Evolutionary conservation across 2,888 invertebrate genomes (phyloP), one percentile per base, ranked within the genome.

Genomic region (Taphrorychus bicolor): DNA sequence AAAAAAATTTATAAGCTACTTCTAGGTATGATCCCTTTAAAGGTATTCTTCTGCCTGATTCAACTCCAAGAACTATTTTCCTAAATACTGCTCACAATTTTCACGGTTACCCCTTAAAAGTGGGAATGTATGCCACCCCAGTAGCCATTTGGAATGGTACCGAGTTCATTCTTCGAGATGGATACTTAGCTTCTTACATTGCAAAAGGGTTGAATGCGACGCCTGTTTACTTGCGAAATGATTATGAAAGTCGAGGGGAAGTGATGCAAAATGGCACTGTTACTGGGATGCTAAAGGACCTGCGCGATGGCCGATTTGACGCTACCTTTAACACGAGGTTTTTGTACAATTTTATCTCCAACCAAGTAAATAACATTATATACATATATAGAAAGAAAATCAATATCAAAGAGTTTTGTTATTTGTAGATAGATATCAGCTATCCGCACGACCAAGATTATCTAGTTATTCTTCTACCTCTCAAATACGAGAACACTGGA

Each of bases 361-460:
- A 4, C 1, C 3, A 48, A 48, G 16, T 48, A 18, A 18, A 9
- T 7, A 56, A 18, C 32, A 5, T 40, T 40, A 32, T 56, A 32
- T n/a, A n/a, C n/a, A n/a, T n/a, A n/a, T n/a, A n/a, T n/a, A n/a
- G n/a, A n/a, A n/a, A n/a, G n/a, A n/a, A n/a, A n/a, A n/a, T n/a
- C n/a, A n/a, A n/a, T n/a, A n/a, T n/a, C n/a, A 45, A 45, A 1
- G 14, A 16, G 5, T 16, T 14, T 32, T 32, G 11, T 32, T 40
- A n/a, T 14, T 61, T 66, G 59, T 51, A 67, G 67, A 45, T 21
- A 16, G 62, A 67, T 18, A 42, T 58, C 24, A 67, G 61, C 5
- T 51, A 52, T 22, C 45, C 53, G 3, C 67, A 67, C 14, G 53
- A 58, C 1, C 17, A n/a, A 24, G 62, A 61, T 21, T n/a, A 24